A percentile compares a stretch with the other conserved stretches of the same genome.
Evolutionary conservation across 2,797 vertebrate genomes (phyloP).

Genomic region (Poeciliopsis turneri): DNA sequence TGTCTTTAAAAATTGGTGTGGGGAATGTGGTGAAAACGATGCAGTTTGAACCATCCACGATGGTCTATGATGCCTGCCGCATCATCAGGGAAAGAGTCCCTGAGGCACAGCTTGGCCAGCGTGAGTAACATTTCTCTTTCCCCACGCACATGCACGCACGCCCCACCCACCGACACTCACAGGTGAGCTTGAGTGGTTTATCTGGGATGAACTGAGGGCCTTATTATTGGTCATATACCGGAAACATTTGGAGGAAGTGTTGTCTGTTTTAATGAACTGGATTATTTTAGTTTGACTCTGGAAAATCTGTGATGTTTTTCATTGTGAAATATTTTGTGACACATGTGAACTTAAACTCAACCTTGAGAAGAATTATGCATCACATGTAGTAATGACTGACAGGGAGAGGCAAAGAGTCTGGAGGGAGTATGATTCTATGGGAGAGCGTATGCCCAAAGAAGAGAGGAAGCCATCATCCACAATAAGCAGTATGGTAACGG

Average conservation of each 20-base stretch:
- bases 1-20: constrained; percentile 97
- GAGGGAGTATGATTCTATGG: not conserved
- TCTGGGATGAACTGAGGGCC: not conserved
- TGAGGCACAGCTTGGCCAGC: constrained; percentile 92
- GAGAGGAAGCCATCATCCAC: not conserved
- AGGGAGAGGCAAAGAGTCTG: not conserved
- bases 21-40: constrained; percentile 99
- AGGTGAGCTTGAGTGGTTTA: not conserved
- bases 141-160: not conserved
- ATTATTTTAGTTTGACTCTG: not conserved
- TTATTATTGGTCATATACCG: not conserved
- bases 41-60: constrained; percentile 98
- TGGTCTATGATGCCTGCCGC: constrained; percentile 95
- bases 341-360: not conserved
- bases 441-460: not conserved
- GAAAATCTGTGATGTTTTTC: not conserved
- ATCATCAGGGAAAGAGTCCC: constrained; percentile 96
- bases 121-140: constrained; percentile 79
- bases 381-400: not conserved
- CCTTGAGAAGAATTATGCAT: not conserved
- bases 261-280: not conserved
- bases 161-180: not conserved
- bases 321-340: not conserved
- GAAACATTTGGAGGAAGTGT: not conserved
- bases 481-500: not conserved